Percentiles rank a stretch among this genome's conserved stretches.
Conservation (phyloP, 1,140 invertebrate genomes). For the Ephestia elutella region DNA sequence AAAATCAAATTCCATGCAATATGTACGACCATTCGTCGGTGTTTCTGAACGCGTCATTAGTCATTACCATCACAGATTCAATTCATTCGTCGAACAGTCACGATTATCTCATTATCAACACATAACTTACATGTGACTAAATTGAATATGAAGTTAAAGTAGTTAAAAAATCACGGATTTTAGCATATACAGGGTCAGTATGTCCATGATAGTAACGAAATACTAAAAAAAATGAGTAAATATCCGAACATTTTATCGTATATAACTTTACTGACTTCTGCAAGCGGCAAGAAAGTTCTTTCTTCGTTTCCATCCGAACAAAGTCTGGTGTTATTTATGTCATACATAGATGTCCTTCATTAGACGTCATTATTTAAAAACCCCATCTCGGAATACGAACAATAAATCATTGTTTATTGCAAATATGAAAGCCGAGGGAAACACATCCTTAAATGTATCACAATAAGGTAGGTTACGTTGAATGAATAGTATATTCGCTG, state of each 20-base stretch:
- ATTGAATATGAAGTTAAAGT: not conserved
- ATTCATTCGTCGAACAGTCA: constrained; percentile 10
- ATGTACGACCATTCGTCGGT: no score
- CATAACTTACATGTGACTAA: not conserved
- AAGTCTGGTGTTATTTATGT: no score
- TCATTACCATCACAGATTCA: constrained; percentile 1
- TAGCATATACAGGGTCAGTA: no score
- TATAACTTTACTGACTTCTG: no score
- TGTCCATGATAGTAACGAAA: no score
- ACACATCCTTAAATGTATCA: not conserved
- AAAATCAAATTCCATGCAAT: no score
- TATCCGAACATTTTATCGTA: no score
- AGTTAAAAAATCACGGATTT: no score
- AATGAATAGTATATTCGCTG: not conserved
- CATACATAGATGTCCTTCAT: not conserved
- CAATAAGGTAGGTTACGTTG: not conserved
- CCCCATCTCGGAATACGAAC: not conserved
- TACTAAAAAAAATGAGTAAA: no score
- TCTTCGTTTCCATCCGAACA: no score
- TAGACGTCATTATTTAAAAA: not conserved
- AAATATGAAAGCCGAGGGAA: not conserved
- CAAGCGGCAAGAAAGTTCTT: no score
- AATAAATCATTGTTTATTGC: not conserved
- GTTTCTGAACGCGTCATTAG: no score
- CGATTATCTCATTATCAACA: constrained; percentile 13